Evolutionary conservation across 2,113 vertebrate genomes (phyloP).

Genomic region (Cisticola juncidis): DNA sequence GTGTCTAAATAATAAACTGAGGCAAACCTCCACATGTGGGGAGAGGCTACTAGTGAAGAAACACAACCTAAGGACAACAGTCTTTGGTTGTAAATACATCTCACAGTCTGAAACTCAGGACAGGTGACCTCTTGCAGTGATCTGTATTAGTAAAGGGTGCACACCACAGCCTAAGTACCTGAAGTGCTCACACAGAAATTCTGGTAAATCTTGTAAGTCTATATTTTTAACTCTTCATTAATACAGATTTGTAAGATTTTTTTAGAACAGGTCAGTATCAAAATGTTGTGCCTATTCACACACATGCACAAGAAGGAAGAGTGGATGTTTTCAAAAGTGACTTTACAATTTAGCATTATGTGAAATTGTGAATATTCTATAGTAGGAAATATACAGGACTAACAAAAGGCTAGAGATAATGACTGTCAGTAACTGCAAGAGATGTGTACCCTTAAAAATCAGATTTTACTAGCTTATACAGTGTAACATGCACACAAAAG

Average conservation of each 20-base stretch:
- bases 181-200: not conserved
- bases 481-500: not conserved
- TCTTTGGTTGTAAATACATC: not conserved
- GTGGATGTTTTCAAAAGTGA: not conserved
- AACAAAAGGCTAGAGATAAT: not conserved
- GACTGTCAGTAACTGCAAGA: not conserved
- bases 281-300: not conserved
- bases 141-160: not conserved
- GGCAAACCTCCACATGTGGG: not conserved
- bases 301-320: not conserved
- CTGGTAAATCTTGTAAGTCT: not conserved
- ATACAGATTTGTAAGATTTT: not conserved
- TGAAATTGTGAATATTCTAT: not conserved
- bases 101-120: not conserved
- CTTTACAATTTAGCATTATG: not conserved
- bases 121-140: not conserved
- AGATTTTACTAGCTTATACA: not conserved
- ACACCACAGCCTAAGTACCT: not conserved
- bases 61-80: not conserved
- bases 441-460: not conserved
- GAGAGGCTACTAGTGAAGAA: not conserved
- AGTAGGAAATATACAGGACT: not conserved
- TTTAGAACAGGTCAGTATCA: not conserved
- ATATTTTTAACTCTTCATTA: not conserved
- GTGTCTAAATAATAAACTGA: not conserved